These are phyloP conservation scores for Stegodyphus mimosarum DNA, from an alignment of 1,140 invertebrate genomes.

Conservation along the genomic window DNA sequence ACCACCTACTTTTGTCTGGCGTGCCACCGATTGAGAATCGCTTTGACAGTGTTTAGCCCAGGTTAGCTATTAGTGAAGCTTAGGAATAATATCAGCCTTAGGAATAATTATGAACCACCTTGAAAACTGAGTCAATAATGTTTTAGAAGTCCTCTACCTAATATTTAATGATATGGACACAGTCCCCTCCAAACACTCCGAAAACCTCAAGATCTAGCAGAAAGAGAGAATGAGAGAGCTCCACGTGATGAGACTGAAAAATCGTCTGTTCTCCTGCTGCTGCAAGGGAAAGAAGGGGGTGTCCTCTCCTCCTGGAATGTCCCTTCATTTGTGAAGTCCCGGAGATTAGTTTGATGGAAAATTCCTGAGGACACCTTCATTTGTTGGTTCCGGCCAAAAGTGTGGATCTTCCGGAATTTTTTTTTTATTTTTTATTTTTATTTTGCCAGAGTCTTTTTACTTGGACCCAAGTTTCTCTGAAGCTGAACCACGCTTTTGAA, in stretches of 20 bases:
- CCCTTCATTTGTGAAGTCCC: slow-evolving; percentile 55
- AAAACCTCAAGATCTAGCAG: slow-evolving; percentile 39
- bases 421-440: neutral
- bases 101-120: too few species aligned
- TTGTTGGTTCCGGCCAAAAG: slow-evolving; percentile 53
- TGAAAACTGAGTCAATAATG: too few species aligned
- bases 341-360: slow-evolving; percentile 61
- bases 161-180: too few species aligned
- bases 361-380: slow-evolving; percentile 61
- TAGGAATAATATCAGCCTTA: too few species aligned
- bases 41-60: too few species aligned
- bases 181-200: neutral
- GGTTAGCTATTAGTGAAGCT: too few species aligned
- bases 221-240: slow-evolving; percentile 15
- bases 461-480: neutral
- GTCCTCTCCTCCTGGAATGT: slow-evolving; percentile 40
- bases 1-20: too few species aligned
- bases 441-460: neutral
- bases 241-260: slow-evolving; percentile 59
- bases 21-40: too few species aligned
- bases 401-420: slow-evolving; percentile 10
- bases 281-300: neutral
- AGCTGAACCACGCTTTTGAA: slow-evolving; percentile 42
- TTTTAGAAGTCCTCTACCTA: too few species aligned
- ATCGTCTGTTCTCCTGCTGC: slow-evolving; percentile 1